phyloP scores from a whole-genome alignment of 2,797 vertebrate genomes.

The Lycodopsis pacificus region DNA sequence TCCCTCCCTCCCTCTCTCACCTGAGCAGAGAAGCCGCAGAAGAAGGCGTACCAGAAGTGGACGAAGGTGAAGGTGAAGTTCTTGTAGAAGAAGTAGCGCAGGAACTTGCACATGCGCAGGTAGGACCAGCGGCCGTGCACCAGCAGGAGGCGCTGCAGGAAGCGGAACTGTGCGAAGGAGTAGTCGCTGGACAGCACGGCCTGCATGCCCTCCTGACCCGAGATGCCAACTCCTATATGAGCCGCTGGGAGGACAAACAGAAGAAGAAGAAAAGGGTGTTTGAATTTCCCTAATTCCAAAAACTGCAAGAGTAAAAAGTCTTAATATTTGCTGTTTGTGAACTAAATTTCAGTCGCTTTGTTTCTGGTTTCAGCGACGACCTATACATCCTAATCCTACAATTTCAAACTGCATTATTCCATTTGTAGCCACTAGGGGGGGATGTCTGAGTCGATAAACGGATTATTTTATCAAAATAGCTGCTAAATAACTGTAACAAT shows the following conservation, averaged over 20 bases:
- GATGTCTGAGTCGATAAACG: no score
- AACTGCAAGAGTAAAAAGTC: background rate
- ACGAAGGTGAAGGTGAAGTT: slow-evolving; percentile 97
- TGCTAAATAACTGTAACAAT: no score
- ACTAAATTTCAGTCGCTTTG: background rate
- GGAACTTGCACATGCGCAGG: slow-evolving; percentile 96
- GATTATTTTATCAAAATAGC: no score
- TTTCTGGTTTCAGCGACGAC: background rate
- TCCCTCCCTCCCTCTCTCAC: slow-evolving; percentile 74
- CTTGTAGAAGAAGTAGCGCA: slow-evolving; percentile 98
- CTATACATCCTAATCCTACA: no score
- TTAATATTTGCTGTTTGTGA: background rate
- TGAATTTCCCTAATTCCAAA: background rate
- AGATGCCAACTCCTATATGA: slow-evolving; percentile 95
- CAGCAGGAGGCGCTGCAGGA: slow-evolving; percentile 93
- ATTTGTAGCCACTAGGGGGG: background rate
- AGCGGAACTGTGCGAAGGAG: slow-evolving; percentile 94
- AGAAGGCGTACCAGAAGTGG: slow-evolving; percentile 97
- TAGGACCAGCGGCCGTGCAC: slow-evolving; percentile 98
- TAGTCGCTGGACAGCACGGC: slow-evolving; percentile 94
- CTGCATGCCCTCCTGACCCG: slow-evolving; percentile 95
- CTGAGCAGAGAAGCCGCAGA: slow-evolving; percentile 97
- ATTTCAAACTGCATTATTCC: background rate
- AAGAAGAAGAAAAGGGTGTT: background rate
- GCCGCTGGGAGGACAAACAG: slow-evolving; percentile 82